Base-by-base conservation (phyloP, 2,797 vertebrate genomes). In the Valencia hispanica region DNA sequence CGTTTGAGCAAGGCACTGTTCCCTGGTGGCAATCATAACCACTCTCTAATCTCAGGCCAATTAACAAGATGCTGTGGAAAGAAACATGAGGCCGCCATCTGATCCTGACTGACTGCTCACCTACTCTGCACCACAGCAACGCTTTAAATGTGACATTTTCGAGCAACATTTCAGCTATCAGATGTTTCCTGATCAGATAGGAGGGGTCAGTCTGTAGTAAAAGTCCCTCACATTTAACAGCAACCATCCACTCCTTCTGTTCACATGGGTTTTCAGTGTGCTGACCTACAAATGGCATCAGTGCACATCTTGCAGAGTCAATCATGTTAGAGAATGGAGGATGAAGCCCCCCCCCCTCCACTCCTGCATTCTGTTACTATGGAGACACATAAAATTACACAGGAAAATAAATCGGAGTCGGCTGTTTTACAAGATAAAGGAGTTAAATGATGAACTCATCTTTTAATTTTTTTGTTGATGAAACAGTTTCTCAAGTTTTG, bases 361-460 rank as follows among this genome's bases (percentile, higher is more conserved):
- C 51, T 65, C 48, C n/a, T 51, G 45, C 68, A 53, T 63, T 30
- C 61, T 15, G 59, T 72, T 59, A 25, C 53, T 43, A 70, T 43
- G 51, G 50, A 68, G 59, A 80, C 43, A n/a, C 61, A 14, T 53
- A 15, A 43, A 76, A 51, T 65, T 41, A 39, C 41, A 18, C 34
- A 59, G 1, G 43, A 45, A 34, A n/a, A 25, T 9, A 47, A 55
- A 20, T 18, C 14, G 36, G 51, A 70, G 57, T 14, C 10, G 1
- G 2, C 3, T 43, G 65, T 75, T 70, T 32, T 8, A n/a, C 30
- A 25, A 75, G 43, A 61, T 61, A 47, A 48, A 39, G 18, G 1
- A 45, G 45, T 45, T 41, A 11, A 47, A 61, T 5, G 3, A 32
- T 63, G 11, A 3, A 34, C 0, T 41, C 6, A 3, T 10, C 0